Percentiles rank a stretch among this genome's conserved stretches.
Conservation (phyloP, 2,888 invertebrate genomes). For the Platycheirus rosarum region DNA sequence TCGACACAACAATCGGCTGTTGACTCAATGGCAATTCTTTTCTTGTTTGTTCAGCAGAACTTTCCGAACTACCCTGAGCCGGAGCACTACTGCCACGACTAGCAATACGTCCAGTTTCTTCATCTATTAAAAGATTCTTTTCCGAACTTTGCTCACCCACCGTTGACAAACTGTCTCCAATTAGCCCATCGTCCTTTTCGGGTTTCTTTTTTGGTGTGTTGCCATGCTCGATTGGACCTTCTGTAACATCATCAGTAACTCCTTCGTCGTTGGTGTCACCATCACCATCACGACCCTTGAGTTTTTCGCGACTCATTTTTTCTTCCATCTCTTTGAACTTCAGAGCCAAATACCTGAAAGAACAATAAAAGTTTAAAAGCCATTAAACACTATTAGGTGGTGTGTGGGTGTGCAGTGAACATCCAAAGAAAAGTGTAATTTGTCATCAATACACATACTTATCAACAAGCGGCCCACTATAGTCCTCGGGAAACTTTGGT, state of each 20-base stretch:
- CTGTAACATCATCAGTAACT: constrained; percentile 75
- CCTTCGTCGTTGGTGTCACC: constrained; percentile 80
- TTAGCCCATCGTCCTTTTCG: constrained; percentile 22
- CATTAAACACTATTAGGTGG: constrained; percentile 16
- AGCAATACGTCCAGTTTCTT: constrained; percentile 80
- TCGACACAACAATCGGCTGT: constrained; percentile 80
- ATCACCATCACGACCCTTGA: constrained; percentile 82
- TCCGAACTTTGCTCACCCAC: constrained; percentile 81
- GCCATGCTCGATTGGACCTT: constrained; percentile 70
- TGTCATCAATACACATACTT: constrained; percentile 84
- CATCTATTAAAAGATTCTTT: constrained; percentile 80
- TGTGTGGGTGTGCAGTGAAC: constrained; percentile 17
- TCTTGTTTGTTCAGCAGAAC: constrained; percentile 74
- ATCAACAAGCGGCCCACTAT: constrained; percentile 93
- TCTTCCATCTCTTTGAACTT: constrained; percentile 95
- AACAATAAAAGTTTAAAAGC: constrained; percentile 59
- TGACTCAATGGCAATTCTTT: constrained; percentile 76
- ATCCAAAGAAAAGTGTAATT: constrained; percentile 16
- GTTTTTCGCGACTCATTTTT: constrained; percentile 88
- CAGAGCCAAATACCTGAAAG: constrained; percentile 88
- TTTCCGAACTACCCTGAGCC: constrained; percentile 68
- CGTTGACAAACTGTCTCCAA: constrained; percentile 73
- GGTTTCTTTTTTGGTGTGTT: constrained; percentile 41
- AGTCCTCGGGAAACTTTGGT: constrained; percentile 95
- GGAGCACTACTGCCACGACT: constrained; percentile 76